Evolutionary conservation across 2,113 vertebrate genomes (phyloP).

Genomic region (Chaetura pelagica): DNA sequence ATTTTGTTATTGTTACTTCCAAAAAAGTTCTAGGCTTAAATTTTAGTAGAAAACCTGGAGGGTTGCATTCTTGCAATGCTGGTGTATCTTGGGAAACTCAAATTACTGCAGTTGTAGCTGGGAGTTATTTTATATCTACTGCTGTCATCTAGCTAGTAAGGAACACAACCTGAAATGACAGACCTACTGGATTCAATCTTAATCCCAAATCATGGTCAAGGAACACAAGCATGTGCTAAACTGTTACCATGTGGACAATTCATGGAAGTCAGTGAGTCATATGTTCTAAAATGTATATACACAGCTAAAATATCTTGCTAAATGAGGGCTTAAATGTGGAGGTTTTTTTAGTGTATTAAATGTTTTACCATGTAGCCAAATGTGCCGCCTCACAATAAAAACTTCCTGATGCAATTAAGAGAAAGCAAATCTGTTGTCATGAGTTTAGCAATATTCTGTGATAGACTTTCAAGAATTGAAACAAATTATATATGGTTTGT

Average conservation of each 20-base stretch:
- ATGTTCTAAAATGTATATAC: neutral
- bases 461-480: neutral
- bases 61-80: neutral
- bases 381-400: neutral
- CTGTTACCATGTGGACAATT: neutral
- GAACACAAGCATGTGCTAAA: neutral
- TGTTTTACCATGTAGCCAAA: neutral
- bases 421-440: neutral
- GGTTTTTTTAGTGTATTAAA: accelerated
- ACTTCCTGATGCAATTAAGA: neutral
- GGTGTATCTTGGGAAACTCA: neutral
- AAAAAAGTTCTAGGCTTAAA: neutral
- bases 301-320: neutral
- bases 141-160: neutral
- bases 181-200: neutral
- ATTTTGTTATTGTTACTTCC: neutral
- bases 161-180: neutral
- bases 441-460: neutral
- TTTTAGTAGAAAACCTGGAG: neutral
- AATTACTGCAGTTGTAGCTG: neutral
- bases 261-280: neutral
- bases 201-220: neutral
- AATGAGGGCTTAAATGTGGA: neutral
- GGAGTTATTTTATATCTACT: neutral
- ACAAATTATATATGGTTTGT: neutral